Base-by-base conservation (phyloP, 2,888 invertebrate genomes). In the Eupithecia inturbata region DNA sequence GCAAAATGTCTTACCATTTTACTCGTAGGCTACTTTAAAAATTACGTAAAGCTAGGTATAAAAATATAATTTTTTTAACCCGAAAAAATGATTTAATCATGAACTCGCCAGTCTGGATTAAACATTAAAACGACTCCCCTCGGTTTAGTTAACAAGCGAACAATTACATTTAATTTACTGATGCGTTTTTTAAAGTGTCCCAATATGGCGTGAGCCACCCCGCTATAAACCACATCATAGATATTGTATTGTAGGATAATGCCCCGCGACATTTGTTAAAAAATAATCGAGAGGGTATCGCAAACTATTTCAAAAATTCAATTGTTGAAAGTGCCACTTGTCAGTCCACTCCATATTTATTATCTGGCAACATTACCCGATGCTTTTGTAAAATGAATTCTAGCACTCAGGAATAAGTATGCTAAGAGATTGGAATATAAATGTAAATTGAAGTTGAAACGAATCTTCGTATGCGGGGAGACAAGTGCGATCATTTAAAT, bases 151-250 rank as follows among this genome's bases (percentile, higher is more conserved):
- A 93, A 93, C 93, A 86, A 93, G 91, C 91, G 92, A 93, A 95
- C 95, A 95, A 95, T 95, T 93, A 94, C 91, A 91, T 94, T 94
- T 94, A 94, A 94, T 95, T 95, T 91, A 91, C 89, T 84, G 88
- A 92, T 89, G 90, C 88, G 91, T 92, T 92, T 91, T 93, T 93
- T 93, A 92, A 93, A 92, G 92, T 91, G 89, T 84, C 84, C 90
- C 92, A 91, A 90, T 91, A 90, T 90, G 91, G 90, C 77, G 77
- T 74, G 76, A 80, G 84, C 86, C 81, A 85, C 87, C 88, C 83
- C 81, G 83, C 81, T 78, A 86, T 88, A 84, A 87, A 85, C 84
- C 86, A 36, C 63, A 64, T 64, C 57, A 62, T 62, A 31, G 85
- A 84, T 87, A 87, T 87, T 85, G 86, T 85, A 75, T 76, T 72